phyloP scores from a whole-genome alignment of 2,113 vertebrate genomes.

The Istiophorus platypterus region DNA sequence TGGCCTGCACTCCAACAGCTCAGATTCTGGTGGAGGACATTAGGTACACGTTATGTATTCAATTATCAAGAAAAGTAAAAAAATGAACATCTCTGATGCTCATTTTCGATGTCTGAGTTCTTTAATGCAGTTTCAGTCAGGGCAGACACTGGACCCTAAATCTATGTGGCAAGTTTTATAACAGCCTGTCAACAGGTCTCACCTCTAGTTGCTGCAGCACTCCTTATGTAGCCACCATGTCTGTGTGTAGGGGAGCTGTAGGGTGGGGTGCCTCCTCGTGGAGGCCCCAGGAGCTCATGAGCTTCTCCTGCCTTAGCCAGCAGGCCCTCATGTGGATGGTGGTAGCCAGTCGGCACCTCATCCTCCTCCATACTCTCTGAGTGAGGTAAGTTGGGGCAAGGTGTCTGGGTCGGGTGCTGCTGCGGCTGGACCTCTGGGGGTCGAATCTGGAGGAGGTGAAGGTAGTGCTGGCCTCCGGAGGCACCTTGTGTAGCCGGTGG shows the following conservation, averaged over 20 bases:
- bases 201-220: slow-evolving; percentile 86
- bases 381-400: slow-evolving; percentile 84
- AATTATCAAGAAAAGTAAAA: background rate
- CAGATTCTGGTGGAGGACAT: slow-evolving; percentile 71
- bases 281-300: slow-evolving; percentile 89
- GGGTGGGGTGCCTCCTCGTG: slow-evolving; percentile 85
- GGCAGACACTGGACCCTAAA: background rate
- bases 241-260: slow-evolving; percentile 88
- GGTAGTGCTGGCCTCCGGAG: slow-evolving; percentile 87
- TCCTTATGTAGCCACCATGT: slow-evolving; percentile 80
- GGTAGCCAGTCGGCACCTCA: slow-evolving; percentile 85
- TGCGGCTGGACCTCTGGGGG: slow-evolving; percentile 78
- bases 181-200: slow-evolving; percentile 47
- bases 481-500: slow-evolving; percentile 75
- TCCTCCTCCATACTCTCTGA: slow-evolving; percentile 99
- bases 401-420: slow-evolving; percentile 73
- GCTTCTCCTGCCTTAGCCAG: slow-evolving; percentile 89
- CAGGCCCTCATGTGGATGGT: slow-evolving; percentile 84
- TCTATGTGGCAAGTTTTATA: background rate
- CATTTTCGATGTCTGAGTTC: background rate
- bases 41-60: background rate
- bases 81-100: background rate
- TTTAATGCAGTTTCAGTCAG: background rate
- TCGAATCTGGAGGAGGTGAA: slow-evolving; percentile 94
- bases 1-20: slow-evolving; percentile 89